Percentiles rank a stretch among this genome's conserved stretches.
These are phyloP conservation scores for Peromyscus maniculatus DNA, from an alignment of 2,113 vertebrate species.

Conservation along the genomic window DNA sequence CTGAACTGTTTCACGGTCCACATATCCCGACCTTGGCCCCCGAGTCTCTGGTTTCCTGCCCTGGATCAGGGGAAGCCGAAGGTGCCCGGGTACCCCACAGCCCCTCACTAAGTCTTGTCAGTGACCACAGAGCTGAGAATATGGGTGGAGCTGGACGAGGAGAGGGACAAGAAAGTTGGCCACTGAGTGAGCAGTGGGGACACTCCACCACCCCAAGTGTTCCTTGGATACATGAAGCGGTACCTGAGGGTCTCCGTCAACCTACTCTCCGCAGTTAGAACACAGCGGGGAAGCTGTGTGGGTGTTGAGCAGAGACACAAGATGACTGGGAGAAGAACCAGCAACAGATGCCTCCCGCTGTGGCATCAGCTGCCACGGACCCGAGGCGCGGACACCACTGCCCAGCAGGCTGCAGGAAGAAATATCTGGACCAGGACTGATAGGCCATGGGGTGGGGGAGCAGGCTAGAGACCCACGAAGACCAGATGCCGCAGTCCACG, in stretches of 20 bases:
- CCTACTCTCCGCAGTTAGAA: neutral
- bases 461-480: neutral
- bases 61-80: neutral
- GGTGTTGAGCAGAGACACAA: neutral
- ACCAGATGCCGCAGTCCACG: neutral
- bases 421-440: neutral
- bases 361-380: neutral
- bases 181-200: neutral
- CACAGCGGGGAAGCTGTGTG: neutral
- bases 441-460: too few species aligned
- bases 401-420: neutral
- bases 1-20: too few species aligned
- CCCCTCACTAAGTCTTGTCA: neutral
- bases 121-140: neutral
- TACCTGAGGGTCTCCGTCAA: neutral
- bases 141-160: too few species aligned
- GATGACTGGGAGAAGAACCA: neutral
- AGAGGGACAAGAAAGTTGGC: neutral
- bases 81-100: neutral
- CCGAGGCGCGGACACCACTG: too few species aligned
- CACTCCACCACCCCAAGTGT: neutral
- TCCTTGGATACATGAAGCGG: too few species aligned
- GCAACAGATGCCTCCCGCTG: neutral
- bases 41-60: neutral
- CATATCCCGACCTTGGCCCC: too few species aligned